Evolutionary conservation across 2,113 vertebrate genomes (phyloP), one percentile per base, ranked within the genome.

Genomic region (Brachirus orientalis): DNA sequence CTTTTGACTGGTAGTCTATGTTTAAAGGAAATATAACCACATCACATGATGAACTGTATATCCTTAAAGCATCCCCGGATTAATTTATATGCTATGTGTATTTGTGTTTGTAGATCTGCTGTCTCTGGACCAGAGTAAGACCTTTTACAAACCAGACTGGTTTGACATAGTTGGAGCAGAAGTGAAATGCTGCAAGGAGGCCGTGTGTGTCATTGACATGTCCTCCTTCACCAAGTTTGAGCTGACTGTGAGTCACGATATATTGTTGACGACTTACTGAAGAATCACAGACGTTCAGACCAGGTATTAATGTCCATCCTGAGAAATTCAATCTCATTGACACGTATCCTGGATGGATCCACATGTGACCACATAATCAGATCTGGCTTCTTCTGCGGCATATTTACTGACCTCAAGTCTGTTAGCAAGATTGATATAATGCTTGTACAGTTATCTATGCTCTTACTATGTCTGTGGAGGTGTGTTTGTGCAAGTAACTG

Each of bases 161-260:
- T 99, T 99, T 86, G 97, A 99, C 75, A 98, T 99, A 0, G 98
- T 99, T 47, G 96, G 96, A 40, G 90, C 95, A 0, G 98, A 99
- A 89, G 98, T 99, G 70, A 98, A 97, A 87, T 98, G 97, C 92
- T 98, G 98, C 81, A 99, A 99, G 88, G 98, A 98, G 79, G 97
- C 97, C 0, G 96, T 98, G 59, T 98, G 96, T 72, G 95, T 98
- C 72, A 98, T 99, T 7, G 98, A 99, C 91, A 99, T 99, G 98
- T 99, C 98, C 0, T 99, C 98, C 77, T 99, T 99, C 85, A 99
- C 97, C 51, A 99, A 99, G 90, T 99, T 99, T 46, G 98, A 99
- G 78, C 95, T 99, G 73, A 96, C 95, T 2, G 98, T 99, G 88
- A 96, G 96, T 96, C 67, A 57, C 12, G 11, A 33, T 37, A 43